Evolutionary conservation across 2,113 vertebrate genomes (phyloP).

Genomic region (Nyctereutes procyonoides): DNA sequence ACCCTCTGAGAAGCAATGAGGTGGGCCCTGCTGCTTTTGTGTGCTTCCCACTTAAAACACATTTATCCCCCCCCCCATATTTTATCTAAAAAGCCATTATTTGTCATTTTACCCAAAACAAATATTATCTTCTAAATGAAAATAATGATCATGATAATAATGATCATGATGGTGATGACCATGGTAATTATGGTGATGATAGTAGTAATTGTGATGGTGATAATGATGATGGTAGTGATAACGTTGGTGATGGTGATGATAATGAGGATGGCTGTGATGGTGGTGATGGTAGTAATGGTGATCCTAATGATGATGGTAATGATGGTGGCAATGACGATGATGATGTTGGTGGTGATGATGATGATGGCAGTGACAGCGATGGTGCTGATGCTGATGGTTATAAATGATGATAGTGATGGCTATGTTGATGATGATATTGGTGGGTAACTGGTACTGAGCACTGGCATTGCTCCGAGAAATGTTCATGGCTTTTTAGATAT

Average conservation of each 20-base stretch:
- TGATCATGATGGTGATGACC: not conserved
- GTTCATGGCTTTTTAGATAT: not conserved
- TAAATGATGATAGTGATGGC: too few species aligned
- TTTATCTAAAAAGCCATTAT: not conserved
- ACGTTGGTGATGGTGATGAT: accelerated
- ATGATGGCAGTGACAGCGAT: accelerated
- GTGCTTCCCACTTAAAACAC: not conserved
- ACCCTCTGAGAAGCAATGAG: accelerated
- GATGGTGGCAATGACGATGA: accelerated
- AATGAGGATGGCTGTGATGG: accelerated
- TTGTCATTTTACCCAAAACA: not conserved
- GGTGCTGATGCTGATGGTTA: not conserved
- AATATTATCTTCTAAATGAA: not conserved
- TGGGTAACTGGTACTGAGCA: accelerated
- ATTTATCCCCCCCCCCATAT: not conserved
- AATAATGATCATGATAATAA: not conserved
- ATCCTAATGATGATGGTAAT: accelerated
- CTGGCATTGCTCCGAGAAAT: not conserved
- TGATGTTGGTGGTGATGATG: too few species aligned
- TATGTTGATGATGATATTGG: not conserved
- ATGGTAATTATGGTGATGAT: not conserved
- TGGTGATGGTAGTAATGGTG: accelerated
- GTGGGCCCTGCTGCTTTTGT: not conserved
- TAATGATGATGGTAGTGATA: accelerated
- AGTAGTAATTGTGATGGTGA: not conserved